phyloP scores from a whole-genome alignment of 2,888 invertebrate genomes.

The Heteromurus nitidus region DNA sequence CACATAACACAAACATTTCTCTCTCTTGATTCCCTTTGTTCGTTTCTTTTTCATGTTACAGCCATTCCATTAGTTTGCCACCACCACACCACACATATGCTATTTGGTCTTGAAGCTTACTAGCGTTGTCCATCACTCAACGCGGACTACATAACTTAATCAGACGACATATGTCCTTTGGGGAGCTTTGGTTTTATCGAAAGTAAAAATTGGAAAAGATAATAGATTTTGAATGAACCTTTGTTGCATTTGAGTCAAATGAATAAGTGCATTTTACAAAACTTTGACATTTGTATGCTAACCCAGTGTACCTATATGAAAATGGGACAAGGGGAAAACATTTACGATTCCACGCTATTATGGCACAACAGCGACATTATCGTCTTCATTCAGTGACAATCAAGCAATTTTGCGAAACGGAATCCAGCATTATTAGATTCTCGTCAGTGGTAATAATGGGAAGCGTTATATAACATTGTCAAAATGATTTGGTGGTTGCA shows the following conservation, averaged over 20 bases:
- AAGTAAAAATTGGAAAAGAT: no score
- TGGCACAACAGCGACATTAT: background rate
- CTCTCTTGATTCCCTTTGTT: background rate
- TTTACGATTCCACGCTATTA: background rate
- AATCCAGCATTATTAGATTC: background rate
- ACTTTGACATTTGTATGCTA: background rate
- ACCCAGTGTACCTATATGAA: background rate
- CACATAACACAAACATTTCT: background rate
- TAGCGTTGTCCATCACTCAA: no score
- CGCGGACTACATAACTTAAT: no score
- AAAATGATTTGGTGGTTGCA: conserved; percentile 3
- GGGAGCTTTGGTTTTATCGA: no score
- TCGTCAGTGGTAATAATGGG: background rate
- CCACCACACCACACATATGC: no score
- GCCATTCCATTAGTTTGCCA: no score
- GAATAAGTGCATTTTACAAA: background rate
- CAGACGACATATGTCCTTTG: no score
- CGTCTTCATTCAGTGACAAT: background rate
- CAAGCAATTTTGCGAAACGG: background rate
- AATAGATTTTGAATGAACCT: no score
- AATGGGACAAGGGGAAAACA: background rate
- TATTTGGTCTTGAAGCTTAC: no score
- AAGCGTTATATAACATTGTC: conserved; percentile 12
- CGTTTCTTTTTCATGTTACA: background rate
- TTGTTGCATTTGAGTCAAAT: no score